These are phyloP conservation scores for Temnothorax longispinosus DNA, from an alignment of 1,140 invertebrate genomes.

Conservation along the genomic window DNA sequence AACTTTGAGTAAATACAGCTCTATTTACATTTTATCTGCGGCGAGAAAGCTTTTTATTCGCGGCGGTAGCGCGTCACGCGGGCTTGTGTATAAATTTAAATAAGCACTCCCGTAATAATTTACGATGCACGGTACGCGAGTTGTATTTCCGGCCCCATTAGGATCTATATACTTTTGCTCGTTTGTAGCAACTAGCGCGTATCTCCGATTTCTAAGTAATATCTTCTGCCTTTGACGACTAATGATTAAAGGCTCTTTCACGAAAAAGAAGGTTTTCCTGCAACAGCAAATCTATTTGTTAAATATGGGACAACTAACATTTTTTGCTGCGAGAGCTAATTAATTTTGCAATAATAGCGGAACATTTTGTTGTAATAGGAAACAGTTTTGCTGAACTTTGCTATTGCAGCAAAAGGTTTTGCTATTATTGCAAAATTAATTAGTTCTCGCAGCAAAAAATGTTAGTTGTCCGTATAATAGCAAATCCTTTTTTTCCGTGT, in stretches of 20 bases:
- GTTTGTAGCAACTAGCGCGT: not conserved
- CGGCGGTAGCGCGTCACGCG: not conserved
- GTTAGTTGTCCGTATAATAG: too few relatives aligned
- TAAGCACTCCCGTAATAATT: conserved; percentile 45
- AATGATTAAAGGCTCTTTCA: not conserved
- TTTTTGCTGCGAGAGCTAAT: too few relatives aligned
- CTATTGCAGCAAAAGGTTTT: too few relatives aligned
- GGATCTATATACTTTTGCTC: conserved; percentile 27
- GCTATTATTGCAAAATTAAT: too few relatives aligned
- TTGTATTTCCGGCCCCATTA: conserved; percentile 36
- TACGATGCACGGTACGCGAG: not conserved
- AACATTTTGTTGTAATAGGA: too few relatives aligned
- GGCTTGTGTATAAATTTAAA: conserved; percentile 53
- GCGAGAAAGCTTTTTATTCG: conserved; percentile 45
- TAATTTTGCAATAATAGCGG: too few relatives aligned
- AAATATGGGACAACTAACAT: too few relatives aligned
- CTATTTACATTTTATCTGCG: conserved; percentile 60
- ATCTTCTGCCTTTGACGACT: not conserved
- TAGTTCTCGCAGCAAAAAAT: too few relatives aligned
- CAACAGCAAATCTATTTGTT: too few relatives aligned
- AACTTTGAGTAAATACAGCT: conserved; percentile 47
- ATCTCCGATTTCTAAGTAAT: conserved; percentile 29
- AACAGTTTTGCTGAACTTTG: too few relatives aligned
- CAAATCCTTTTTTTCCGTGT: too few relatives aligned
- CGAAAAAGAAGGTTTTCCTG: too few relatives aligned